Evolutionary conservation across 2,797 vertebrate species (phyloP).

Genomic region (Eutrigla gurnardus): DNA sequence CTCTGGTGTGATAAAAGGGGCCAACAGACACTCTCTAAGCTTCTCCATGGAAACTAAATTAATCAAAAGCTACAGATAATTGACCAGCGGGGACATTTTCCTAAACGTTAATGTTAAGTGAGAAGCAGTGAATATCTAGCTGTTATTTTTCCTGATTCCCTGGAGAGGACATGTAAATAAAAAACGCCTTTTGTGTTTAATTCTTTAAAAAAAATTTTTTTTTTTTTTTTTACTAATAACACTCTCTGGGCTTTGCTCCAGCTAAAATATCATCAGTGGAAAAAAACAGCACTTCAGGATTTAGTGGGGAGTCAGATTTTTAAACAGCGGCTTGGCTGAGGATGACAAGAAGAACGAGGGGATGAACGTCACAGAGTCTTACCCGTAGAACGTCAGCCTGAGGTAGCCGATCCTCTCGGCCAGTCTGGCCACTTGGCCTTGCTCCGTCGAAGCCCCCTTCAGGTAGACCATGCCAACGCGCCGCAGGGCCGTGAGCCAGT

Average conservation of each 20-base stretch:
- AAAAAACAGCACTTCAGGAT: constrained; percentile 37
- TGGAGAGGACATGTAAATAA: constrained; percentile 35
- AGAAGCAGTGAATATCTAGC: constrained; percentile 16
- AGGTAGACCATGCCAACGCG: constrained; percentile 90
- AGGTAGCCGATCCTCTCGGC: constrained; percentile 92
- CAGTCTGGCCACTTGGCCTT: constrained; percentile 89
- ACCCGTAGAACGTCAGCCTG: constrained; percentile 96
- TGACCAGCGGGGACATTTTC: constrained; percentile 32
- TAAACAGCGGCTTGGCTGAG: constrained; percentile 52
- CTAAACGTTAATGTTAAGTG: constrained; percentile 34
- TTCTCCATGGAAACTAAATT: constrained; percentile 30
- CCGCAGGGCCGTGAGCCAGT: constrained; percentile 89
- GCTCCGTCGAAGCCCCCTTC: constrained; percentile 86
- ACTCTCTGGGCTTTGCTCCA: constrained; percentile 21
- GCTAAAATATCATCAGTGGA: constrained; percentile 47
- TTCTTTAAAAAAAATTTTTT: too few species aligned
- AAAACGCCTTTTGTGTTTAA: constrained; percentile 21
- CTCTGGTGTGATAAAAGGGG: constrained; percentile 33
- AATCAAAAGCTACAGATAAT: constrained; percentile 45
- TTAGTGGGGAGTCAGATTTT: constrained; percentile 44
- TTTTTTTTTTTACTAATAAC: constrained; percentile 29
- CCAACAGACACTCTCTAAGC: constrained; percentile 24
- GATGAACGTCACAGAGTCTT: constrained; percentile 43
- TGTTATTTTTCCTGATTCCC: neutral
- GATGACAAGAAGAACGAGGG: constrained; percentile 21